phyloP scores from a whole-genome alignment of 2,113 vertebrate species.

The Nansenia antarctica region DNA sequence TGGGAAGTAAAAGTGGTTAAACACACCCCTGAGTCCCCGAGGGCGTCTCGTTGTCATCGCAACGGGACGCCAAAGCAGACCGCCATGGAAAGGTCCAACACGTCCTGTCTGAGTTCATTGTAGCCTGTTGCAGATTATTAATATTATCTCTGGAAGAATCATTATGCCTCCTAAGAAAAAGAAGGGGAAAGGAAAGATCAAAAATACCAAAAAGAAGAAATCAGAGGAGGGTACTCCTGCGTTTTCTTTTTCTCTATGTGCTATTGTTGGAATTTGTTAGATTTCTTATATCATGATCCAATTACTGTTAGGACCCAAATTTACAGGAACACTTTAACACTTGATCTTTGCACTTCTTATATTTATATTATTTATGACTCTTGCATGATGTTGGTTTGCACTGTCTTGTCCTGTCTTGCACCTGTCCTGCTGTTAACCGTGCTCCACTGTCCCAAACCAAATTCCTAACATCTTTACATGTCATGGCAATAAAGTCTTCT shows the following conservation, averaged over 20 bases:
- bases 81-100: neutral
- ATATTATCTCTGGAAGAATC: neutral
- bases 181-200: constrained; percentile 53
- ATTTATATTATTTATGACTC: neutral
- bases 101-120: neutral
- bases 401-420: too few relatives aligned
- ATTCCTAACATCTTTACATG: neutral
- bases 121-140: neutral
- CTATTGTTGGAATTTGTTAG: too few relatives aligned
- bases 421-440: too few relatives aligned
- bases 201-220: constrained; percentile 50
- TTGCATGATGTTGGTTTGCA: too few relatives aligned
- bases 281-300: neutral
- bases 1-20: constrained; percentile 2
- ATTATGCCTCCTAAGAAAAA: constrained; percentile 73
- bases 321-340: too few relatives aligned
- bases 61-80: constrained; percentile 4
- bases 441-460: too few relatives aligned
- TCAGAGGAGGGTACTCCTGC: constrained; percentile 54
- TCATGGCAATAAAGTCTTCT: neutral
- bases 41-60: constrained; percentile 27
- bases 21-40: constrained; percentile 15
- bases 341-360: too few relatives aligned
- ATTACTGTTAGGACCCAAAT: too few relatives aligned
- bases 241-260: neutral